A percentile compares a stretch with the other conserved stretches of the same genome.
These are phyloP conservation scores for Drosophila biarmipes DNA, from an alignment of 1,140 invertebrate species.

Conservation along the genomic window DNA sequence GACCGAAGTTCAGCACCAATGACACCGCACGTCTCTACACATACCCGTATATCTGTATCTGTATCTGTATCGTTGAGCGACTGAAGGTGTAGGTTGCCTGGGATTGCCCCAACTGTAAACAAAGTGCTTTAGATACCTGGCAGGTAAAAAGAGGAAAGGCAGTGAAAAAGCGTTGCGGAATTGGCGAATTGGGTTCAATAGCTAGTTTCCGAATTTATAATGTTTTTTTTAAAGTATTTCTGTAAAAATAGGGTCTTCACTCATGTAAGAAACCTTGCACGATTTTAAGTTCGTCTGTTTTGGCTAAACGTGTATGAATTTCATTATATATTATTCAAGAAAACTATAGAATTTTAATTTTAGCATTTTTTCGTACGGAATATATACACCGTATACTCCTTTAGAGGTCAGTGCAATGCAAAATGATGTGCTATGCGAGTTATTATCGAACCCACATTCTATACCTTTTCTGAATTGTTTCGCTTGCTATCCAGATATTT, in stretches of 20 bases:
- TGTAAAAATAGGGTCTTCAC: too few relatives aligned
- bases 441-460: neutral
- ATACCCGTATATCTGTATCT: neutral
- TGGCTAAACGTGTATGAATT: too few relatives aligned
- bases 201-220: neutral
- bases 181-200: neutral
- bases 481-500: neutral
- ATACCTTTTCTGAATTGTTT: neutral
- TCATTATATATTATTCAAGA: too few relatives aligned
- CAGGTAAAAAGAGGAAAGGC: neutral
- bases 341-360: too few relatives aligned
- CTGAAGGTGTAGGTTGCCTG: constrained; percentile 74
- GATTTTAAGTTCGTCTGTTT: too few relatives aligned
- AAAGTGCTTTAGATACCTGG: constrained; percentile 17
- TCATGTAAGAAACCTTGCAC: too few relatives aligned
- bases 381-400: too few relatives aligned
- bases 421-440: too few relatives aligned
- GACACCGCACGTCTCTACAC: constrained; percentile 47
- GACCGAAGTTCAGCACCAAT: constrained; percentile 61
- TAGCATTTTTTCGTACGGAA: too few relatives aligned
- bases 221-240: neutral
- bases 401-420: too few relatives aligned
- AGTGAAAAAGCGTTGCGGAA: neutral
- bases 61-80: constrained; percentile 10
- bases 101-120: constrained; percentile 37